Evolutionary conservation across 2,113 vertebrate genomes (phyloP), one percentile per base, ranked within the genome.

Genomic region (Tupaia tana): DNA sequence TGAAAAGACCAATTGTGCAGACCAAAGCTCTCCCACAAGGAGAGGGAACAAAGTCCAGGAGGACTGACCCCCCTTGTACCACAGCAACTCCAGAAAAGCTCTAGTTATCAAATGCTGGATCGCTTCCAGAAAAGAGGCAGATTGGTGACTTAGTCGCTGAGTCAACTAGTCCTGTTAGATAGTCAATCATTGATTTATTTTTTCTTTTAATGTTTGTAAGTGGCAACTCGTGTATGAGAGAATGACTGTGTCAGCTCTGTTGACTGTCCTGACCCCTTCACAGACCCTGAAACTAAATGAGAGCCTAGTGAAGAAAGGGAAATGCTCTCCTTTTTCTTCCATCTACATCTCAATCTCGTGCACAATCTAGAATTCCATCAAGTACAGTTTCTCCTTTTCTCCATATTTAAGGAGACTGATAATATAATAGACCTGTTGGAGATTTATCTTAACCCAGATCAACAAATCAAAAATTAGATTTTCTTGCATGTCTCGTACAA

Each of bases 101-200:
- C 81, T 89, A 79, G 61, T 89, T 89, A 81, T 70, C 66, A 58
- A 82, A 83, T 22, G 29, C 59, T 95, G 69, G 58, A 79, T 70
- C 73, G 77, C 89, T 86, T 94, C 89, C 86, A 93, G 34, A 94
- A 95, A 94, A 52, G 9, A 96, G 58, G 43, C 64, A 78, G 73
- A 69, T 14, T 29, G 52, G 61, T 93, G 94, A 95, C 70, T 86
- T 88, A 85, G 34, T 89, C 12, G 27, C 78, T 90, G 82, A 64
- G 19, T 86, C 90, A 86, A 25, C 61, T 61, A 29, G 54, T 93
- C 56, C 31, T 83, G 7, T 75, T 81, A 94, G 56, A 70, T 64
- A n/a, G 27, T 89, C 93, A 79, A 78, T 94, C 75, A 86, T 43
- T 93, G 31, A 94, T 86, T 78, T 73, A 15, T 24, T 77, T 90